phyloP scores from a whole-genome alignment of 2,113 vertebrate genomes.

The Physeter macrocephalus region DNA sequence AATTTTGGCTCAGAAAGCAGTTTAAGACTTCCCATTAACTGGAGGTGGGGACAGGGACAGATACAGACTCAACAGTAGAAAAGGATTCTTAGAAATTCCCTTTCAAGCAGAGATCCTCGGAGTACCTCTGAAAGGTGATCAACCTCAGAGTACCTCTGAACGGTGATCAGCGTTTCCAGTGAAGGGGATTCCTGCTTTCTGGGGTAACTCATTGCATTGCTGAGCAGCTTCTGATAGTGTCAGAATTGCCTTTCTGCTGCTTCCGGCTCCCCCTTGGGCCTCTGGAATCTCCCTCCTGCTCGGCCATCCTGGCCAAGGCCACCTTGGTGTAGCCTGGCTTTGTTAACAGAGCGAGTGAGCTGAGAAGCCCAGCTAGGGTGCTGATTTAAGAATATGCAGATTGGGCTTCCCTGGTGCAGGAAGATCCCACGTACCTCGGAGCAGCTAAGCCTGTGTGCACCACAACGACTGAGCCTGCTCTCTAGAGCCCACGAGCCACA shows the following conservation, averaged over 20 bases:
- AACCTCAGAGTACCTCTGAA: too few relatives aligned
- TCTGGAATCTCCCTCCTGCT: neutral
- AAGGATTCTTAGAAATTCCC: neutral
- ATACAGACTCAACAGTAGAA: neutral
- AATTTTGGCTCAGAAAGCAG: neutral
- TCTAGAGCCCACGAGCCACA: too few relatives aligned
- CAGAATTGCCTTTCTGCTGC: neutral
- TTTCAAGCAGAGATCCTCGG: neutral
- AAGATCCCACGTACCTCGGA: too few relatives aligned
- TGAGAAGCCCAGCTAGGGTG: neutral
- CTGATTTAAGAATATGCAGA: neutral
- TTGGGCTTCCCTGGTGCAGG: too few relatives aligned
- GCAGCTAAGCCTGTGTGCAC: too few relatives aligned
- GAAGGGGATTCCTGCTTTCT: neutral
- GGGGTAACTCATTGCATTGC: neutral
- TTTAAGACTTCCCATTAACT: neutral
- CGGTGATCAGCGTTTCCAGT: neutral
- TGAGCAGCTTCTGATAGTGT: neutral
- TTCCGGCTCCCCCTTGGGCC: neutral
- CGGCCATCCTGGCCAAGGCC: neutral
- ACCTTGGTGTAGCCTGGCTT: neutral
- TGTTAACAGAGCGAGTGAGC: neutral
- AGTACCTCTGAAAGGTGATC: neutral
- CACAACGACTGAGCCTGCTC: too few relatives aligned
- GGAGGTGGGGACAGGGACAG: neutral